Evolutionary conservation across 2,113 vertebrate genomes (phyloP).

Genomic region (Centropristis striata): DNA sequence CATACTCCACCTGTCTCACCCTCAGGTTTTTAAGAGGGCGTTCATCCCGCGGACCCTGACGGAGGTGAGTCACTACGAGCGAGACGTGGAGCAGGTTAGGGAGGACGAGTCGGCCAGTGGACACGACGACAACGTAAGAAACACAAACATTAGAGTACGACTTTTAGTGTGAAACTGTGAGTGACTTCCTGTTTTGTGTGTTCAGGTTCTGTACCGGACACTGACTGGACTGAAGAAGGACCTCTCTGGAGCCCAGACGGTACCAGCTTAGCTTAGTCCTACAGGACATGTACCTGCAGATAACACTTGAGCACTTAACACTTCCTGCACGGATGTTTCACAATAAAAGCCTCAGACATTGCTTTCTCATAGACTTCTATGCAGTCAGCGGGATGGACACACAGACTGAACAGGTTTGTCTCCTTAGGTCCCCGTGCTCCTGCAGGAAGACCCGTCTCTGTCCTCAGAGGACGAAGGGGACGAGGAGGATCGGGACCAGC

Average conservation of each 20-base stretch:
- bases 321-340: no score
- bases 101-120: conserved; percentile 85
- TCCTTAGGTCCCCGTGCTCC: conserved; percentile 91
- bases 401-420: no score
- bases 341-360: no score
- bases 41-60: conserved; percentile 96
- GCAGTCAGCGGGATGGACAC: no score
- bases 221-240: conserved; percentile 96
- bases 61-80: conserved; percentile 94
- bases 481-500: conserved; percentile 45
- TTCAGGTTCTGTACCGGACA: conserved; percentile 95
- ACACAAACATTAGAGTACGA: not conserved
- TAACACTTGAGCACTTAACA: no score
- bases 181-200: not conserved
- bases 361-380: no score
- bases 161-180: not conserved
- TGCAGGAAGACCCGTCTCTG: conserved; percentile 81
- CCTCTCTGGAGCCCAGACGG: conserved; percentile 94
- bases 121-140: conserved; percentile 90
- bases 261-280: conserved; percentile 59
- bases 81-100: conserved; percentile 89
- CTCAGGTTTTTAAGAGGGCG: conserved; percentile 95
- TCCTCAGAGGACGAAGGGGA: conserved; percentile 83
- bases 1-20: no score
- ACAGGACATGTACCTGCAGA: no score